A percentile compares a stretch with the other conserved stretches of the same genome.
phyloP scores from a whole-genome alignment of 2,888 invertebrate genomes.

The Allacma fusca region DNA sequence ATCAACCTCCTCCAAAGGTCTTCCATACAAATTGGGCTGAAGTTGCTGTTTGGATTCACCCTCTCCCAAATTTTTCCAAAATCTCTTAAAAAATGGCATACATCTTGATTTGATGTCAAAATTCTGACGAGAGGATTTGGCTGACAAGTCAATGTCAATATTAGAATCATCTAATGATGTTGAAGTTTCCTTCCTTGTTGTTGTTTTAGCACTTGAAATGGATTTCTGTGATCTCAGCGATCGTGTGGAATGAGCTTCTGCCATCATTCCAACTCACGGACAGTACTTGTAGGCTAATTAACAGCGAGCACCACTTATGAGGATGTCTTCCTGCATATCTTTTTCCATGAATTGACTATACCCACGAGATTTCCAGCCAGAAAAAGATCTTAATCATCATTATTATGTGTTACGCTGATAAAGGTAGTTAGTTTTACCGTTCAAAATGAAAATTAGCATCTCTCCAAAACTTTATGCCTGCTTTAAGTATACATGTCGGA shows the following conservation, averaged over 20 bases:
- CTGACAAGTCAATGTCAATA: background rate
- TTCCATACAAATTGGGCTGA: conserved; percentile 67
- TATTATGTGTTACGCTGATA: too few relatives aligned
- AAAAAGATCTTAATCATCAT: too few relatives aligned
- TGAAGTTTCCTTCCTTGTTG: background rate
- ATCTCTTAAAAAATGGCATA: conserved; percentile 10
- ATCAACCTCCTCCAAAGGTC: conserved; percentile 94
- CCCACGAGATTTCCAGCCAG: too few relatives aligned
- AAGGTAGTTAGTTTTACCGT: too few relatives aligned
- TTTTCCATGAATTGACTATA: too few relatives aligned
- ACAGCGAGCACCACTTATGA: background rate
- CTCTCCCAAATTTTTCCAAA: conserved; percentile 2
- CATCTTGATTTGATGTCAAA: background rate
- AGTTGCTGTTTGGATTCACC: background rate
- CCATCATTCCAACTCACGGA: background rate
- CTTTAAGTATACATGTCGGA: too few relatives aligned
- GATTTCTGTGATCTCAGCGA: background rate
- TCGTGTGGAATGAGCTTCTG: background rate
- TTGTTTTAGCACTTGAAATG: background rate
- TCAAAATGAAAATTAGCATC: too few relatives aligned
- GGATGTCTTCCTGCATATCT: too few relatives aligned
- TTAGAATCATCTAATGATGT: background rate
- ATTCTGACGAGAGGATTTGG: background rate
- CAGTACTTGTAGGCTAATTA: background rate
- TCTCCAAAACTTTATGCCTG: too few relatives aligned